A percentile compares a stretch with the other conserved stretches of the same genome.
Evolutionary conservation across 2,797 vertebrate species (phyloP).

Genomic region (Argyrosomus regius): DNA sequence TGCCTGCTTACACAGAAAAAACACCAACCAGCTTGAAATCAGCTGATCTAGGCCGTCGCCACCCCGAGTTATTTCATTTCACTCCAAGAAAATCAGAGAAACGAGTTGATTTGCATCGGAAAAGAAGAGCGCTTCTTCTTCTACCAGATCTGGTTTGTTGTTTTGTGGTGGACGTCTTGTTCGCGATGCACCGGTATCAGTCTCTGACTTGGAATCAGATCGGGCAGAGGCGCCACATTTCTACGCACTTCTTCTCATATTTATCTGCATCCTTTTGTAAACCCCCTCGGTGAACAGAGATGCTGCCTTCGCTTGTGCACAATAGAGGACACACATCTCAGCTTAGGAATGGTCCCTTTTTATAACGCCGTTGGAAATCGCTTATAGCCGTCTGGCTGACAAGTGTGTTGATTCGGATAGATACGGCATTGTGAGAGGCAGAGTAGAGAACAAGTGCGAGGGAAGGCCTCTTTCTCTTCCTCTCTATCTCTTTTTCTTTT

Average conservation of each 20-base stretch:
- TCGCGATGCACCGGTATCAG: constrained; percentile 1
- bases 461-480: constrained; percentile 77
- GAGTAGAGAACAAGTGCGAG: constrained; percentile 76
- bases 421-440: constrained; percentile 79
- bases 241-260: constrained; percentile 50
- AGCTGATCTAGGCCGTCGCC: constrained; percentile 31
- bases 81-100: constrained; percentile 33
- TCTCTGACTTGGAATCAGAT: constrained; percentile 54
- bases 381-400: constrained; percentile 82
- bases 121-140: constrained; percentile 24
- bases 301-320: constrained; percentile 50
- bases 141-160: constrained; percentile 31
- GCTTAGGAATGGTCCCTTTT: constrained; percentile 75
- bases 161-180: constrained; percentile 47
- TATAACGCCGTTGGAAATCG: constrained; percentile 74
- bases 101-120: constrained; percentile 47
- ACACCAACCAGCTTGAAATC: neutral
- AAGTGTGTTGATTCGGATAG: constrained; percentile 82
- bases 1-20: neutral
- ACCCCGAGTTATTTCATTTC: constrained; percentile 25
- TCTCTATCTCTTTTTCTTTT: constrained; percentile 61
- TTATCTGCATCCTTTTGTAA: constrained; percentile 66
- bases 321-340: constrained; percentile 74
- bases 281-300: constrained; percentile 48
- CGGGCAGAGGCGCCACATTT: constrained; percentile 47